Base-by-base conservation (phyloP, 2,888 invertebrate species). In the Gasteruption jaculator region DNA sequence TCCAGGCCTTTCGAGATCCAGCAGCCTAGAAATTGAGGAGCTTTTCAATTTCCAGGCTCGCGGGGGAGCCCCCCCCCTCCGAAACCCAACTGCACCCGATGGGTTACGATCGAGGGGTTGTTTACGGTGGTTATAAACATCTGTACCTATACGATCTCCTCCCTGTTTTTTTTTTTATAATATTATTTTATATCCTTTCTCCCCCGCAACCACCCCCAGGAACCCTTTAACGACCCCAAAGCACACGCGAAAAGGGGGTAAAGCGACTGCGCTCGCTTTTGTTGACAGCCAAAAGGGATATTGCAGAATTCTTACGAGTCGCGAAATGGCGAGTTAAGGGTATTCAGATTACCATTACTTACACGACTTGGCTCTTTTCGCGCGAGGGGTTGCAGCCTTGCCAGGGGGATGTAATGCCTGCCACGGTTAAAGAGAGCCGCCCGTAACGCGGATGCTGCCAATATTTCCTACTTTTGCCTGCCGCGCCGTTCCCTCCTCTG, bases 51-150 rank as follows among this genome's bases (percentile, higher is more conserved):
- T n/a, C n/a, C n/a, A n/a, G n/a, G n/a, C n/a, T n/a, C n/a, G n/a
- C n/a, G n/a, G n/a, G n/a, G n/a, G n/a, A n/a, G n/a, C n/a, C n/a
- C n/a, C n/a, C n/a, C n/a, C n/a, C n/a, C n/a, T n/a, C n/a, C n/a
- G n/a, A n/a, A n/a, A n/a, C n/a, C n/a, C n/a, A n/a, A n/a, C n/a
- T n/a, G n/a, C n/a, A n/a, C n/a, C n/a, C n/a, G n/a, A n/a, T n/a
- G n/a, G 46, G 51, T 56, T 53, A 54, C 52, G 56, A 57, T 53
- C 57, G 51, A 35, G 43, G 45, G 49, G 54, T 60, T 62, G 63
- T 67, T 67, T 67, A 67, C 58, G 57, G 53, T 49, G 60, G 63
- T 57, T 62, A 58, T 64, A 65, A 66, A 65, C 51, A 63, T 64
- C n/a, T 25, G 10, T 8, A 14, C 27, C 19, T 27, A 8, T 12